A percentile compares a stretch with the other conserved stretches of the same genome.
Conservation (phyloP, 1,140 invertebrate species). For the Apis mellifera region Amel_HAv3.1 CM009939.2:3483001-3483500, state of each 20-base stretch:
- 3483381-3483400: too few species aligned
- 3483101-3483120: too few species aligned
- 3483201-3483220: conserved; percentile 68
- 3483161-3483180: conserved; percentile 69
- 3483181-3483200: conserved; percentile 72
- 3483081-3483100: conserved; percentile 15
- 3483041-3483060: conserved; percentile 27
- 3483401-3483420: conserved; percentile 17
- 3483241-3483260: conserved; percentile 68
- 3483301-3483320: conserved; percentile 37
- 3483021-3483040: conserved; percentile 18
- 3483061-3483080: conserved; percentile 26
- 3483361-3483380: too few species aligned
- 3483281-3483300: conserved; percentile 35
- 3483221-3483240: conserved; percentile 63
- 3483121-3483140: not conserved
- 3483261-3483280: too few species aligned
- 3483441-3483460: not conserved
- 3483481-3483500: conserved; percentile 65
- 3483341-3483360: not conserved
- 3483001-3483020: too few species aligned
- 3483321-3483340: not conserved
- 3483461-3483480: conserved; percentile 61
- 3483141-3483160: conserved; percentile 42
- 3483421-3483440: conserved; percentile 22